Conservation (phyloP, 1,140 invertebrate species). For the Paraescarpia echinospica region DNA sequence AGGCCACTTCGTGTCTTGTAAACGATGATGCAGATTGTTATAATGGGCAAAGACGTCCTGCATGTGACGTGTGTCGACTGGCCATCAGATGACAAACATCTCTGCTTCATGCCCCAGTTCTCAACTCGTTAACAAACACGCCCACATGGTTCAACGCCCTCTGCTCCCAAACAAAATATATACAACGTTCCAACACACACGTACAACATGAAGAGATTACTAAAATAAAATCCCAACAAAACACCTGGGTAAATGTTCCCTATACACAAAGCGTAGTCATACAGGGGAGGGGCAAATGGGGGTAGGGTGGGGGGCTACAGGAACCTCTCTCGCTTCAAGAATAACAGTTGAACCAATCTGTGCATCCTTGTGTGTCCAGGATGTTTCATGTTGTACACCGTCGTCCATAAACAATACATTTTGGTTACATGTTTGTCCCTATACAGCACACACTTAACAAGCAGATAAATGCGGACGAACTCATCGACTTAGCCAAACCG, state of each 20-base stretch:
- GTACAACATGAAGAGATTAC: background rate
- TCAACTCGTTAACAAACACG: background rate
- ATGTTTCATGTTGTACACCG: background rate
- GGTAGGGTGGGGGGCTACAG: background rate
- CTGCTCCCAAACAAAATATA: constrained; percentile 1
- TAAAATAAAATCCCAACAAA: background rate
- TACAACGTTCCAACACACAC: background rate
- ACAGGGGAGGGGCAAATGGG: background rate
- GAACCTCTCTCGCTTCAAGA: background rate
- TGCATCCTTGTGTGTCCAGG: background rate
- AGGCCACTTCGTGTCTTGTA: background rate
- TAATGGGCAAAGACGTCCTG: background rate
- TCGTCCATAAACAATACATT: background rate
- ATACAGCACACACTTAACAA: background rate
- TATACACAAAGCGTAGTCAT: background rate
- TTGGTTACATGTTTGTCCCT: background rate
- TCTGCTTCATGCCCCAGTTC: background rate
- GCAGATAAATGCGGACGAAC: background rate
- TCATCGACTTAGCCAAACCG: background rate
- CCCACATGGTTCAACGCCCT: background rate
- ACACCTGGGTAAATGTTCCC: background rate
- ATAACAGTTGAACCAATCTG: background rate
- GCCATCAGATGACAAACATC: background rate
- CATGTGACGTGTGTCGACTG: background rate
- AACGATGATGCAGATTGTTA: background rate